Evolutionary conservation across 2,797 vertebrate species (phyloP), one percentile per base, ranked within the genome.

Genomic region (Gobio occitaniae): DNA sequence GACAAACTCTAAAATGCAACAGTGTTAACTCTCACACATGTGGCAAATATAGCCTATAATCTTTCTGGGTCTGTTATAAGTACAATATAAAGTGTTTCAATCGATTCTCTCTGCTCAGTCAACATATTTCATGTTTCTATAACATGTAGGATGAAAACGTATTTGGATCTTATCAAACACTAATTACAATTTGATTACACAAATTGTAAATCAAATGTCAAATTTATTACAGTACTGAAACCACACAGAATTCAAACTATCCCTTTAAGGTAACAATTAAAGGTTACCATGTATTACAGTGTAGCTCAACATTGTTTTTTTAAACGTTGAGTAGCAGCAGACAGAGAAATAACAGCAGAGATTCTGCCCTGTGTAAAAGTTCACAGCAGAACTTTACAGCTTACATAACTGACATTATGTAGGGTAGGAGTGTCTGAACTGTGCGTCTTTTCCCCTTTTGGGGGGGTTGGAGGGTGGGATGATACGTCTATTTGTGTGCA

Each of bases 401-500:
- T 85, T 80, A 85, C 84, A 74, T 80, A 85, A 85, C 84, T 72
- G 41, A 72, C 41, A 65, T 65, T 32, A 36, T 74, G 78, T 56
- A 80, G 77, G 69, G 77, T 47, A 80, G 76, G 77, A 75, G 86
- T 87, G 61, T 87, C 61, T 69, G 69, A 84, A 74, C 76, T 91
- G 75, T 87, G 66, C 83, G 48, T 76, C 82, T 85, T 84, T 80
- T 66, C 77, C 78, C 77, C 16, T 41, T 72, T 41, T 21, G 7
- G 21, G 71, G 9, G 44, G 50, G 41, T 70, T 83, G 19, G 59
- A 44, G 84, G 32, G 54, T 85, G 77, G 84, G 77, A 66, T 85
- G 66, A 61, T 79, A 72, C 44, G 41, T 71, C 79, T 78, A 79
- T 80, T 68, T 87, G 93, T 92, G 90, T 94, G 87, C 89, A 63